Evolutionary conservation across 2,888 invertebrate species (phyloP), one percentile per base, ranked within the genome.

Genomic region (Ophion obscuratus): DNA sequence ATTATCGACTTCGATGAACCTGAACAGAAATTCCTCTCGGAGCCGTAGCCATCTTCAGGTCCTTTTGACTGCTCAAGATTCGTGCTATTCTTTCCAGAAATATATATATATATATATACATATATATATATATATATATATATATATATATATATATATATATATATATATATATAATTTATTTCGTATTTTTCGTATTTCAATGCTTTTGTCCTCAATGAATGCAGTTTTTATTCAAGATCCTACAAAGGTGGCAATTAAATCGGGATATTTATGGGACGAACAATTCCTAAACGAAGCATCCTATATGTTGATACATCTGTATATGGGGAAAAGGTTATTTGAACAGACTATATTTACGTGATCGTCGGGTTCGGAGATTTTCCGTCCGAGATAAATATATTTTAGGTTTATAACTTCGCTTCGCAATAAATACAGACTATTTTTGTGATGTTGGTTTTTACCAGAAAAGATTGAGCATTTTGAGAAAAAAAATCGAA

Each of bases 1-100:
- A 88, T 87, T 83, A 88, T 83, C 78, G 73, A 66, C 83, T 66
- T 36, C 64, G 73, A 81, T 64, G 80, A 81, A 80, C 59, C 77
- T 53, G 47, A 71, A 61, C 71, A 40, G 76, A 68, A 75, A 70
- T 76, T 70, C 62, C 11, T 66, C 53, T 73, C 73, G 47, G 20
- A 62, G n/a, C 44, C 78, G 17, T 36, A 64, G 31, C 24, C 47
- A 17, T 59, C 59, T 73, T 67, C 61, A 9, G 47, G 66, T 66
- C 20, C 59, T 73, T 24, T 10, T 24, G 57, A 24, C 47, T 68
- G 57, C 57, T 31, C 61, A 53, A 74, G 59, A 44, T 36, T 75
- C 74, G 17, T 53, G n/a, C 44, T 20, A 68, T 76, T 68, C 14
- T 62, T 68, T 76, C n/a, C 31, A 14, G 3, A 47, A 24, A 47